Base-by-base conservation (phyloP, 2,797 vertebrate species). In the Chiroxiphia lanceolata region DNA sequence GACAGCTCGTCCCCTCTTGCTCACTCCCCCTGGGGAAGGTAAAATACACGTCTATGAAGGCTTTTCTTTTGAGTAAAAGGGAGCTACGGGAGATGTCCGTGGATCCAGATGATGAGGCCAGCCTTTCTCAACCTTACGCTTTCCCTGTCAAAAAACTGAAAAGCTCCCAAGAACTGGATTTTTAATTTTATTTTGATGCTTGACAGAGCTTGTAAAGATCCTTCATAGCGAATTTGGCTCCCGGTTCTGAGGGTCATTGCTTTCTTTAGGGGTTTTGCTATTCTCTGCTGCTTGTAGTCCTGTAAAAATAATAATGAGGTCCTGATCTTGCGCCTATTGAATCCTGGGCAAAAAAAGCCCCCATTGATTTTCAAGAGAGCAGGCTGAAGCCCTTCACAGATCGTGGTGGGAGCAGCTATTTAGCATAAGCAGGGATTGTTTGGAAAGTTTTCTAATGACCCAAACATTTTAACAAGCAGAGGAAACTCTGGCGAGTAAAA, bases 401-500 rank as follows among this genome's bases (percentile, higher is more conserved):
- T 89, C 38, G 4, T 93, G 89, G 81, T 91, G 88, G 80, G 82
- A 94, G 94, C 75, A 82, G 75, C 92, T 89, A 77, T 91, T 89
- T 86, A 93, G 88, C 86, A 89, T 83, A 94, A 94, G 82, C 48
- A 9, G 83, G 90, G 91, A 86, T 94, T 92, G 81, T 96, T 93
- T 79, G 64, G 50, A 29, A 91, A 91, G 84, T 90, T 87, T 91
- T 96, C 85, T 96, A 91, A 95, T 90, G 82, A 94, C 82, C 78
- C 86, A 94, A 96, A 94, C 92, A 92, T 94, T 96, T 94, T 93
- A 94, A 95, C 91, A 92, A 94, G 91, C 89, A 71, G 83, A 94
- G 83, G 67, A 86, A 89, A 86, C 65, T 59, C 48, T 15, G 3
- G 14, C 0, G 6, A 54, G 54, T 64, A 34, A 93, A 95, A 95